Evolutionary conservation across 1,140 invertebrate species (phyloP).

Genomic region (Watersipora subatra): DNA sequence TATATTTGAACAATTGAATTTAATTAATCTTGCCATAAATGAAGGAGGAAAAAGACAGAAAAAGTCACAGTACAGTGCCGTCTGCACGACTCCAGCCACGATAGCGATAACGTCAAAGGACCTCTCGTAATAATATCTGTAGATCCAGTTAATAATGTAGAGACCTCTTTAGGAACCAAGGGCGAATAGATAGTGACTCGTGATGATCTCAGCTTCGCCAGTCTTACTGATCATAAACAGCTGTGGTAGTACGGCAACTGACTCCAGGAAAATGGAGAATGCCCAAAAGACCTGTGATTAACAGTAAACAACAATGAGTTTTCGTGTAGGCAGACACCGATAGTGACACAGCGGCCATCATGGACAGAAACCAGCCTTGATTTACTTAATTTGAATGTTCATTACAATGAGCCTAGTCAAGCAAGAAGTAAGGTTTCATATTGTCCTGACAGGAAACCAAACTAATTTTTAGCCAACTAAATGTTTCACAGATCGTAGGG

Average conservation of each 20-base stretch:
- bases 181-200: conserved; percentile 97
- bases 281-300: conserved; percentile 76
- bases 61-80: conserved; percentile 97
- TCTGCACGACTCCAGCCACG: conserved; percentile 77
- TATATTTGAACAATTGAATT: too few relatives aligned
- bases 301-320: neutral
- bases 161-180: conserved; percentile 88
- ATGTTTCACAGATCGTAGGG: neutral
- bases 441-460: too few relatives aligned
- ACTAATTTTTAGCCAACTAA: too few relatives aligned
- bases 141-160: conserved; percentile 97
- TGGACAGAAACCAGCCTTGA: too few relatives aligned
- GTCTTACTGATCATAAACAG: conserved; percentile 97
- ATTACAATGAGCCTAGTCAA: too few relatives aligned
- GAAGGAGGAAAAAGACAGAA: conserved; percentile 99
- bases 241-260: conserved; percentile 95
- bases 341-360: too few relatives aligned
- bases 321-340: too few relatives aligned
- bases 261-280: conserved; percentile 98
- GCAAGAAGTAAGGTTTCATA: too few relatives aligned
- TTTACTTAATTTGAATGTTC: too few relatives aligned
- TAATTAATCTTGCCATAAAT: too few relatives aligned
- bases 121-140: conserved; percentile 72
- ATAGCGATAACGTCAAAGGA: conserved; percentile 94
- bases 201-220: conserved; percentile 98